Evolutionary conservation across 2,113 vertebrate genomes (phyloP).

Genomic region (Colistium nudipinnis): DNA sequence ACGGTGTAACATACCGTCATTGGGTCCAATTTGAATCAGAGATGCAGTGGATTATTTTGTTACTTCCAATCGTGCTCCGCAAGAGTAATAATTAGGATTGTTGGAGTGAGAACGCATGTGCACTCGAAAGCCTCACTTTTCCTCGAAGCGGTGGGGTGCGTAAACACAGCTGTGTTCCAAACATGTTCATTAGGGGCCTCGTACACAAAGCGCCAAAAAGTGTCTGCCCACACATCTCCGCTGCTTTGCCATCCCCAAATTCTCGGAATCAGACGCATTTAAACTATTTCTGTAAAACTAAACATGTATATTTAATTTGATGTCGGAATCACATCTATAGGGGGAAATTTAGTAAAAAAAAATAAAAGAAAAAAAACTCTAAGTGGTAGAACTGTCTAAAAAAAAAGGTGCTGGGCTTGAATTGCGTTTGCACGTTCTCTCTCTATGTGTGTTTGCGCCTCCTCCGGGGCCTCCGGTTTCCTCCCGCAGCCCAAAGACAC

Average conservation of each 20-base stretch:
- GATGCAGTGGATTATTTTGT: not conserved
- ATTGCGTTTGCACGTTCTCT: constrained; percentile 52
- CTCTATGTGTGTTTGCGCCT: not conserved
- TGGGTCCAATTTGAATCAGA: not conserved
- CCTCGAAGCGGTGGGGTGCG: constrained; percentile 38
- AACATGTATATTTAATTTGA: not conserved
- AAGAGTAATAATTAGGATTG: not conserved
- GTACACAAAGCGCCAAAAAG: too few relatives aligned
- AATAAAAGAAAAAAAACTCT: constrained; percentile 5
- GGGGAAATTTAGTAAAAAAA: constrained; percentile 5
- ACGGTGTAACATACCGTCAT: not conserved
- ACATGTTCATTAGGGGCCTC: constrained; percentile 43
- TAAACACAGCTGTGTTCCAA: constrained; percentile 61
- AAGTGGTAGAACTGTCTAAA: constrained; percentile 36
- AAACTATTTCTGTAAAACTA: constrained; percentile 5
- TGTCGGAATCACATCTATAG: constrained; percentile 21
- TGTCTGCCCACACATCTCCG: constrained; percentile 15
- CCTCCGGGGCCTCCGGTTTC: constrained; percentile 25
- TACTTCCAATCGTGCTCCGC: not conserved
- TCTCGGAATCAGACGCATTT: constrained; percentile 21
- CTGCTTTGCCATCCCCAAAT: constrained; percentile 4
- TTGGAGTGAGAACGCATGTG: constrained; percentile 14
- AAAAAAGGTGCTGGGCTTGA: constrained; percentile 6
- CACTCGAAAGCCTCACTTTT: constrained; percentile 16
- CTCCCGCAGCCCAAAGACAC: constrained; percentile 13